Evolutionary conservation across 2,797 vertebrate species (phyloP).

Genomic region (Picus viridis): DNA sequence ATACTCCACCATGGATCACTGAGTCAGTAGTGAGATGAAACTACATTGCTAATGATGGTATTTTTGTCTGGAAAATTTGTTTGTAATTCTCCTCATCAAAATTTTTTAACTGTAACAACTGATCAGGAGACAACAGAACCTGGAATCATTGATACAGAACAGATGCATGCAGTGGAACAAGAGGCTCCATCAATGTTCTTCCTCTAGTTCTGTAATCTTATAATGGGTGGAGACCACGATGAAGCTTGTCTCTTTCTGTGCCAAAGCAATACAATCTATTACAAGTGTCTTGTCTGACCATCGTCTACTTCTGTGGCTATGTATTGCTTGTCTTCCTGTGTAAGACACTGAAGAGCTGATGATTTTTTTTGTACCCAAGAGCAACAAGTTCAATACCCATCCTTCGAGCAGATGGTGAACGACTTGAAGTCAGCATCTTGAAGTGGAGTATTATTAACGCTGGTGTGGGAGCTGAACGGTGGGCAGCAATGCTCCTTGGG

Average conservation of each 20-base stretch:
- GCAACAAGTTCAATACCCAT: fast-evolving
- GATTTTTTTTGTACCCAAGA: neutral
- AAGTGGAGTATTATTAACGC: neutral
- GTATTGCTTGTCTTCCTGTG: neutral
- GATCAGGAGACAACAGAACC: neutral
- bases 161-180: neutral
- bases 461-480: neutral
- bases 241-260: neutral
- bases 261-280: neutral
- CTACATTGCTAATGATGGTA: neutral
- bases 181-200: neutral
- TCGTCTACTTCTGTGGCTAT: neutral
- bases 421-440: neutral
- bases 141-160: neutral
- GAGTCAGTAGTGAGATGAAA: neutral
- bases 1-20: neutral
- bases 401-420: neutral
- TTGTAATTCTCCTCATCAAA: neutral
- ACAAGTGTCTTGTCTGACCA: neutral
- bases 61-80: neutral
- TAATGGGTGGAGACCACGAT: neutral
- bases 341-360: neutral
- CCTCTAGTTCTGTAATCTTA: neutral
- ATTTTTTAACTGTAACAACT: neutral
- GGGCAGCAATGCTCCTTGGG: neutral